A percentile compares a stretch with the other conserved stretches of the same genome.
Evolutionary conservation across 2,113 vertebrate genomes (phyloP).

Genomic region (Nycticryphes semicollaris): DNA sequence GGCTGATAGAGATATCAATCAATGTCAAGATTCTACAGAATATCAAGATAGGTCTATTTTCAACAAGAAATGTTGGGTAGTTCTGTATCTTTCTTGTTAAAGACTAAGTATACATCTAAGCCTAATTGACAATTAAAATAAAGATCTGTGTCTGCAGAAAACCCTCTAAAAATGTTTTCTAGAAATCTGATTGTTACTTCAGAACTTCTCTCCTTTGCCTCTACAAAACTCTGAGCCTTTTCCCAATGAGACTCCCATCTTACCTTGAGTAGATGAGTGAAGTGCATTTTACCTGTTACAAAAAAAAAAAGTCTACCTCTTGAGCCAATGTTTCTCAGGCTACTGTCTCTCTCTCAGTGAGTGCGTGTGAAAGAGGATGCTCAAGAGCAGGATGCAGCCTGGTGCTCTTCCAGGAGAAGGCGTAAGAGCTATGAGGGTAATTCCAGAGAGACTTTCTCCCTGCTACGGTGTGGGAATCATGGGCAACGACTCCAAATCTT

Average conservation of each 20-base stretch:
- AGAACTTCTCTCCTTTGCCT: not conserved
- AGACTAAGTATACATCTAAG: not conserved
- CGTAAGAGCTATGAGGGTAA: not conserved
- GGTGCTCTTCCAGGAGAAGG: not conserved
- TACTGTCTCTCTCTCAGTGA: not conserved
- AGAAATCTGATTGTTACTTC: not conserved
- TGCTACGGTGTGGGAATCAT: not conserved
- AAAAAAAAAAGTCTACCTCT: not conserved
- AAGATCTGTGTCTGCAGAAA: not conserved
- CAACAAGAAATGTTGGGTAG: not conserved
- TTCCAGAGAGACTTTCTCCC: not conserved
- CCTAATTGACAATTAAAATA: not conserved
- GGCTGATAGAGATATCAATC: not conserved
- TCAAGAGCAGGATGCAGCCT: not conserved
- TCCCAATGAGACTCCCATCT: not conserved
- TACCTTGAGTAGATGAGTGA: not conserved
- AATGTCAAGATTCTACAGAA: not conserved
- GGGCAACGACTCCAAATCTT: not conserved
- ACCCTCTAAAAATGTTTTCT: not conserved
- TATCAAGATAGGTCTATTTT: not conserved
- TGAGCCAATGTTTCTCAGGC: not conserved
- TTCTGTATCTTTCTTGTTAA: not conserved
- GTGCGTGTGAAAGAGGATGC: not conserved
- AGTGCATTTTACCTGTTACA: not conserved
- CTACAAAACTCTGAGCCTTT: not conserved